phyloP scores from a whole-genome alignment of 92 coral and sea anemone genomes.

The Meandrina meandrites region DNA sequence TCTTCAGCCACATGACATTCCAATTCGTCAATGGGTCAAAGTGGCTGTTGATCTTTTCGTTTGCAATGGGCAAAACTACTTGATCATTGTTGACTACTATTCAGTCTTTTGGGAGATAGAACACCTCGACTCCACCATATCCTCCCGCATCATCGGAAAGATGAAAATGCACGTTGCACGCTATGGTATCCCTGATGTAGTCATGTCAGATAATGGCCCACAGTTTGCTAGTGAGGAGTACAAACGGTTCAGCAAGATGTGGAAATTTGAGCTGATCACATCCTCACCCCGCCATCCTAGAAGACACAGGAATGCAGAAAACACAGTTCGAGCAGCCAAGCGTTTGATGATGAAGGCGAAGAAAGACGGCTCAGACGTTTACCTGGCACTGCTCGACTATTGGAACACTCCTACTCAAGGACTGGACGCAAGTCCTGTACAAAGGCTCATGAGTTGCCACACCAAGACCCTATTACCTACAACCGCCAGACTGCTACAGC shows the following conservation, averaged over 20 bases:
- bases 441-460: slow-evolving; percentile 49
- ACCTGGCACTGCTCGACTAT: slow-evolving; percentile 55
- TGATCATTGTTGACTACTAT: slow-evolving; percentile 31
- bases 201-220: slow-evolving; percentile 34
- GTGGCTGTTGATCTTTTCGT: slow-evolving; percentile 50
- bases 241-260: slow-evolving; percentile 23
- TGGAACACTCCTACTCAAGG: slow-evolving; percentile 61
- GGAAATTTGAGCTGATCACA: slow-evolving; percentile 21
- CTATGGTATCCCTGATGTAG: slow-evolving; percentile 22
- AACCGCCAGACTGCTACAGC: slow-evolving; percentile 23
- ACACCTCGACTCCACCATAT: too few relatives aligned
- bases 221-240: slow-evolving; percentile 32
- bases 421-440: slow-evolving; percentile 41
- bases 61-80: slow-evolving; percentile 29
- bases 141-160: slow-evolving; percentile 25
- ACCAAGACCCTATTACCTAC: slow-evolving; percentile 56
- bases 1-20: slow-evolving; percentile 9
- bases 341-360: slow-evolving; percentile 35
- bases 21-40: slow-evolving; percentile 27
- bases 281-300: slow-evolving; percentile 19
- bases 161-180: slow-evolving; percentile 31
- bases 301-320: slow-evolving; percentile 28
- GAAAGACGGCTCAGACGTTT: slow-evolving; percentile 32
- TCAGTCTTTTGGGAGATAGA: too few relatives aligned
- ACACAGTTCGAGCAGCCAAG: slow-evolving; percentile 31